Base-by-base conservation (phyloP, 2,888 invertebrate genomes). In the Diabrotica balteata region DNA sequence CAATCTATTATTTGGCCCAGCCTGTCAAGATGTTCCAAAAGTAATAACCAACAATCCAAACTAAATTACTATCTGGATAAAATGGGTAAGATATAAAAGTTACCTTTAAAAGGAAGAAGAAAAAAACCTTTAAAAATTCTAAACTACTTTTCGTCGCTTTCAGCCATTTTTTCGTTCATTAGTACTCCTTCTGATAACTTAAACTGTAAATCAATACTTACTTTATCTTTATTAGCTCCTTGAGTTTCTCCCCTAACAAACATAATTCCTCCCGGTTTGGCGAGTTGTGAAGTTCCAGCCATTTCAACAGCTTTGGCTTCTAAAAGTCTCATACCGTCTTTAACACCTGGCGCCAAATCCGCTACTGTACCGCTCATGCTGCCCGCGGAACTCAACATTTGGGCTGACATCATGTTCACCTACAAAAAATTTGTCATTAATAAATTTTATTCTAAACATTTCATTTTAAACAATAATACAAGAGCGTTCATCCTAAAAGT, bases 341-440 rank as follows among this genome's bases (percentile, higher is more conserved):
- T 90, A 76, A 90, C 90, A 45, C 91, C 92, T 47, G 91, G 91
- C 45, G 92, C 90, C 70, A 91, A 86, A 80, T 92, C 92, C 1
- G 91, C 91, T 58, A 91, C 85, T 43, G 91, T 90, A 17, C 91
- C 90, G 49, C 90, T 87, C 63, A 87, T 87, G 76, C 88, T 88
- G 17, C 88, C 87, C 51, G 90, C 89, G 22, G 93, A 93, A 77
- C 92, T 94, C 76, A 97, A 86, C 93, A 98, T 97, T 84, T 98
- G 98, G 0, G 97, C 97, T 10, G 97, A 95, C 97, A 98, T 98
- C 93, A 97, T 98, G 83, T 98, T 98, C n/a, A 91, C 88, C 75
- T 75, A 59, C 10, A 72, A 67, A 63, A 49, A 49, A 17, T 17
- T 17, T 17, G 0, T 32, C 8, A 22, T 22, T 7, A 44, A 60